phyloP scores from a whole-genome alignment of 2,113 vertebrate species.

The Cervus canadensis region DNA sequence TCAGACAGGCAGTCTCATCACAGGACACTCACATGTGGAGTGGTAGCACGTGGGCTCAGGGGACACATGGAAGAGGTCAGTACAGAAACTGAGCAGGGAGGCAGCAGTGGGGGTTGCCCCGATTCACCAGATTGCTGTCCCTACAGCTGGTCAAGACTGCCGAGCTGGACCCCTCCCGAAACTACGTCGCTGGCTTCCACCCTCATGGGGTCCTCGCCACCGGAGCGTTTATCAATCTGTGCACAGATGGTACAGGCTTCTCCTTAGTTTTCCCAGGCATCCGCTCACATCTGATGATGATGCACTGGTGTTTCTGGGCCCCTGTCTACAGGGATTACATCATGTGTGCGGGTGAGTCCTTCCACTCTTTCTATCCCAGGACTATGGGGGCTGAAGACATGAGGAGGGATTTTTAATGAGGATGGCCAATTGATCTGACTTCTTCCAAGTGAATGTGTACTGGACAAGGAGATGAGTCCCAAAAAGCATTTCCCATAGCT shows the following conservation, averaged over 20 bases:
- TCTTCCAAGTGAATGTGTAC: not conserved
- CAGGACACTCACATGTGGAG: not conserved
- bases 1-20: not conserved
- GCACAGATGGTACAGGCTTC: conserved; percentile 88
- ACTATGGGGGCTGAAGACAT: not conserved
- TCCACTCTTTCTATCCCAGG: not conserved
- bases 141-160: conserved; percentile 92
- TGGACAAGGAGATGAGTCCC: not conserved
- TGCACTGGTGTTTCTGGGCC: conserved; percentile 89
- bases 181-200: conserved; percentile 93
- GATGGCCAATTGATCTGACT: fast-evolving
- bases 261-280: conserved; percentile 86
- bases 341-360: conserved; percentile 87
- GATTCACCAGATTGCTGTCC: not conserved
- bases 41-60: not conserved
- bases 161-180: conserved; percentile 88
- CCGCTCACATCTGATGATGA: conserved; percentile 86
- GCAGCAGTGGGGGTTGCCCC: not conserved
- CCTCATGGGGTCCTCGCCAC: conserved; percentile 91
- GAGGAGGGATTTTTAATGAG: not conserved
- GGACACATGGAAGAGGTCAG: not conserved
- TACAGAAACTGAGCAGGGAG: not conserved
- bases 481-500: not conserved
- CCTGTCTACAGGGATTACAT: conserved; percentile 93
- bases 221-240: conserved; percentile 91